Conservation (phyloP, 2,888 invertebrate species). For the Ennomos fuscantarius region DNA sequence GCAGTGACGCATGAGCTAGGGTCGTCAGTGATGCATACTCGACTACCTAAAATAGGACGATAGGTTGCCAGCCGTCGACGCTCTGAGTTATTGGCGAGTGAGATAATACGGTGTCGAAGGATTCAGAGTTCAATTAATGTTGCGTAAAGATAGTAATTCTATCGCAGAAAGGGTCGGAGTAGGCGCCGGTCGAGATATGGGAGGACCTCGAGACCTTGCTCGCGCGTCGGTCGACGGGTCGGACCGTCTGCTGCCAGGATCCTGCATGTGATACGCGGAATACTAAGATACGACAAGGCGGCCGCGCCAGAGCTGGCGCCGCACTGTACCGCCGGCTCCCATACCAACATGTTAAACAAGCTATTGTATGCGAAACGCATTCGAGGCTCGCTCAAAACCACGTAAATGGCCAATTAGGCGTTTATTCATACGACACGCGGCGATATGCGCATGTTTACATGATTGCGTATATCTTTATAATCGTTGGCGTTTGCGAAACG, state of each 20-base stretch:
- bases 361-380: constrained; percentile 62
- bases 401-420: constrained; percentile 53
- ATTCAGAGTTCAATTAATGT: constrained; percentile 52
- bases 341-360: constrained; percentile 61
- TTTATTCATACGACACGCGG: constrained; percentile 35
- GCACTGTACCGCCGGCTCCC: constrained; percentile 40
- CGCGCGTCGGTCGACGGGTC: constrained; percentile 57
- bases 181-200: constrained; percentile 69
- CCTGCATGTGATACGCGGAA: constrained; percentile 56
- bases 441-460: constrained; percentile 13
- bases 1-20: constrained; percentile 66
- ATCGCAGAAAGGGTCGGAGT: constrained; percentile 41
- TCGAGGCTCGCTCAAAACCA: constrained; percentile 44
- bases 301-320: constrained; percentile 57
- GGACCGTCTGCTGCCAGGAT: constrained; percentile 52
- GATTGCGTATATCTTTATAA: constrained; percentile 25
- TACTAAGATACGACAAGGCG: constrained; percentile 61
- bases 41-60: constrained; percentile 64
- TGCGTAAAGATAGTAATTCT: constrained; percentile 56
- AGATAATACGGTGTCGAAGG: constrained; percentile 49
- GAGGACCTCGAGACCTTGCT: constrained; percentile 78
- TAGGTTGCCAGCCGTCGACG: constrained; percentile 55
- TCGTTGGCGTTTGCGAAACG: constrained; percentile 21
- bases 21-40: constrained; percentile 63
- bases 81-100: constrained; percentile 60